These are phyloP conservation scores for Sesia apiformis DNA, from an alignment of 2,888 invertebrate species.

Conservation along the genomic window DNA sequence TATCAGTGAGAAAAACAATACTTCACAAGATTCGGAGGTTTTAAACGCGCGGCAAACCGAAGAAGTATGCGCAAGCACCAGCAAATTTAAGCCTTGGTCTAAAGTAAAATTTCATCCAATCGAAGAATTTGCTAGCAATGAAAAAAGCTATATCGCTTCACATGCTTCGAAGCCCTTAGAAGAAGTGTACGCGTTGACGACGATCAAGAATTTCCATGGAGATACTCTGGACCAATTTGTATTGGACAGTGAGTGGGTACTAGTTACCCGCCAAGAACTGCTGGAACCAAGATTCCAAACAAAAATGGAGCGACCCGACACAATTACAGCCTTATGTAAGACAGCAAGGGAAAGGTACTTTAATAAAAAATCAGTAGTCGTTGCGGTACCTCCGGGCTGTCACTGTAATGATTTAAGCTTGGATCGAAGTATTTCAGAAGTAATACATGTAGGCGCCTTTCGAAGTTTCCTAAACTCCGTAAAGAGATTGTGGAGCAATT, in stretches of 20 bases:
- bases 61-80: conserved; percentile 16
- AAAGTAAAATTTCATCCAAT: conserved; percentile 23
- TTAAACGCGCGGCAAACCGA: conserved; percentile 13
- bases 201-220: conserved; percentile 47
- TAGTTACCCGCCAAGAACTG: conserved; percentile 41
- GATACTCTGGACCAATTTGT: conserved; percentile 46
- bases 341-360: conserved; percentile 19
- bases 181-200: conserved; percentile 52
- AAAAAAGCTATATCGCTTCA: conserved; percentile 1
- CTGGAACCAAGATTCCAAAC: conserved; percentile 48
- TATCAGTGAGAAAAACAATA: neutral
- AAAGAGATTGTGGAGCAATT: conserved; percentile 14
- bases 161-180: conserved; percentile 8
- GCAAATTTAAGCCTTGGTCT: conserved; percentile 19
- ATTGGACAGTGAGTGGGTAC: conserved; percentile 57
- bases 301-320: conserved; percentile 31
- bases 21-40: neutral
- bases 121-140: neutral
- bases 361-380: conserved; percentile 27
- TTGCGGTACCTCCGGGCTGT: conserved; percentile 45
- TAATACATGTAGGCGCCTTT: conserved; percentile 18
- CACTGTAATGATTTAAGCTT: conserved; percentile 36
- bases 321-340: conserved; percentile 39
- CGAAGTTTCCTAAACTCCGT: conserved; percentile 16
- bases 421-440: conserved; percentile 19